A percentile compares a stretch with the other conserved stretches of the same genome.
Evolutionary conservation across 2,888 invertebrate genomes (phyloP).

Genomic region (Epirrita christyi): DNA sequence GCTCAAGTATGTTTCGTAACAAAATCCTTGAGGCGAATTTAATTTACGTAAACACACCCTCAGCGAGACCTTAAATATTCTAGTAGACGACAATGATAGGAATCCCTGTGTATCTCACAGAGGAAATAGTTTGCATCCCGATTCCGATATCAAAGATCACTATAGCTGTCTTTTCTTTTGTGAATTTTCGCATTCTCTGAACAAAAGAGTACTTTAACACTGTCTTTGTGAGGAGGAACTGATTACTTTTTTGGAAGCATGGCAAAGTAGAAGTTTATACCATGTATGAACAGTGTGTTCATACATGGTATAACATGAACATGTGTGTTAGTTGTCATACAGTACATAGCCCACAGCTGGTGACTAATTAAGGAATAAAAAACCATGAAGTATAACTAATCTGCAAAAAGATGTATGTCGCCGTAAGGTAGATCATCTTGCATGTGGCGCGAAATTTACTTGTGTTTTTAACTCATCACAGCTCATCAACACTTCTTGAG

Average conservation of each 20-base stretch:
- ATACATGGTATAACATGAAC: too few species aligned
- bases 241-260: neutral
- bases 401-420: too few species aligned
- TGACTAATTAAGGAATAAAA: too few species aligned
- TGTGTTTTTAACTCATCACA: too few species aligned
- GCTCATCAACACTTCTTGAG: too few species aligned
- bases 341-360: too few species aligned
- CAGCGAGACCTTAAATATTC: constrained; percentile 1
- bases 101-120: neutral
- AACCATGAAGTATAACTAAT: too few species aligned
- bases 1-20: neutral
- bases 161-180: neutral
- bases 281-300: too few species aligned
- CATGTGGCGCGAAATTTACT: too few species aligned
- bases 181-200: neutral
- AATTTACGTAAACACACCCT: constrained; percentile 1
- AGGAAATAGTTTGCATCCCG: constrained; percentile 12
- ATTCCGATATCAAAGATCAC: constrained; percentile 16
- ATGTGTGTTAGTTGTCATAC: too few species aligned
- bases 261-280: too few species aligned
- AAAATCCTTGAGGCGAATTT: constrained; percentile 12
- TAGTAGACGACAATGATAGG: constrained; percentile 8
- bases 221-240: neutral
- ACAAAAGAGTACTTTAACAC: neutral
- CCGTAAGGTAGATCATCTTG: too few species aligned